These are phyloP conservation scores for Petrocephalus zakoni DNA, from an alignment of 2,113 vertebrate species.

Conservation along the genomic window DNA sequence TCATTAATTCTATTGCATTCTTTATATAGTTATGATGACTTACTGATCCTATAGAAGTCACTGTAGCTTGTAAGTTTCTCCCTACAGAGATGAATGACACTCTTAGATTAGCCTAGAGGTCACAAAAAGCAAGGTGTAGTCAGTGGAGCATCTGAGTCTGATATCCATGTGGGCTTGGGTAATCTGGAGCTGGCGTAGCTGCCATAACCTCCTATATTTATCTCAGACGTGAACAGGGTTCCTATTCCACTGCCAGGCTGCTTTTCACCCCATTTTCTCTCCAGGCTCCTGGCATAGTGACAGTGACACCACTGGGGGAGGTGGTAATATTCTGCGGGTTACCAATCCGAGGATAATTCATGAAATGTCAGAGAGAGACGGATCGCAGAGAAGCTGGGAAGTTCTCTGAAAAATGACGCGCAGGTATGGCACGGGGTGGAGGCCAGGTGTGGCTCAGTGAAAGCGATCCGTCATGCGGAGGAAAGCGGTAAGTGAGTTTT, in stretches of 20 bases:
- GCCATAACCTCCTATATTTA: neutral
- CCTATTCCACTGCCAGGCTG: neutral
- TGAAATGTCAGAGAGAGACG: conserved; percentile 36
- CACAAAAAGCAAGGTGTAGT: neutral
- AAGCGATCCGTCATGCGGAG: conserved; percentile 47
- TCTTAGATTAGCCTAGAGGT: neutral
- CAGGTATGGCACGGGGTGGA: conserved; percentile 36
- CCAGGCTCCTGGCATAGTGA: neutral
- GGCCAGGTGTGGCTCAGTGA: conserved; percentile 38
- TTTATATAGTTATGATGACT: neutral
- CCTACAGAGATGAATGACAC: neutral
- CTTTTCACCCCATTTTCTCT: neutral
- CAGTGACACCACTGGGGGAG: neutral
- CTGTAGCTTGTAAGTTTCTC: neutral
- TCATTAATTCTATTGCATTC: neutral
- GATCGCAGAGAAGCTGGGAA: conserved; percentile 45
- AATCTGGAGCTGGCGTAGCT: neutral
- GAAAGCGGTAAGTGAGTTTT: conserved; percentile 25
- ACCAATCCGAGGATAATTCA: conserved; percentile 41
- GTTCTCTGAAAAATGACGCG: conserved; percentile 44
- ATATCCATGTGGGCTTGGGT: neutral
- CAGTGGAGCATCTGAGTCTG: neutral
- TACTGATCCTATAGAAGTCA: neutral
- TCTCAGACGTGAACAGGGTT: neutral
- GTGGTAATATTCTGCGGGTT: conserved; percentile 19